A percentile compares a stretch with the other conserved stretches of the same genome.
These are phyloP conservation scores for Eumeta japonica DNA, from an alignment of 1,140 invertebrate species.

Conservation along the genomic window DNA sequence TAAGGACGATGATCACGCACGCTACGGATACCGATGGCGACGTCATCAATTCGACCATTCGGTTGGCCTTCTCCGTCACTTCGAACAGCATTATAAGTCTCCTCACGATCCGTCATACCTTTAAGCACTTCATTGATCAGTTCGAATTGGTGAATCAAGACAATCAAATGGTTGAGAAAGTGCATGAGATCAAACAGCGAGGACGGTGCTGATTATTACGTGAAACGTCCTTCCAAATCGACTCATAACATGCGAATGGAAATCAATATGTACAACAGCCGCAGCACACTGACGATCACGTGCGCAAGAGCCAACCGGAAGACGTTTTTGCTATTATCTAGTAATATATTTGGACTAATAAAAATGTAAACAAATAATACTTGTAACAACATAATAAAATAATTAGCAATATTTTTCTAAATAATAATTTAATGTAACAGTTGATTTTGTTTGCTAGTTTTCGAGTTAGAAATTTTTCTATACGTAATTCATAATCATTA, in stretches of 20 bases:
- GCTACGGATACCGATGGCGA: slow-evolving; percentile 19
- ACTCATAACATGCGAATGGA: slow-evolving; percentile 12
- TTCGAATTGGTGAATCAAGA: slow-evolving; percentile 19
- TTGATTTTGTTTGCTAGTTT: too few relatives aligned
- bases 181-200: slow-evolving; percentile 20
- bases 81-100: slow-evolving; percentile 24
- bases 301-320: slow-evolving; percentile 15
- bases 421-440: too few relatives aligned
- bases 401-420: too few relatives aligned
- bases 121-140: slow-evolving; percentile 23
- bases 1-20: slow-evolving; percentile 20
- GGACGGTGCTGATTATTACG: slow-evolving; percentile 18
- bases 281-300: slow-evolving; percentile 10
- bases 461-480: too few relatives aligned
- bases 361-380: too few relatives aligned
- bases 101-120: slow-evolving; percentile 15
- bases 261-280: slow-evolving; percentile 21
- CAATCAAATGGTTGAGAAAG: slow-evolving; percentile 21
- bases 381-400: too few relatives aligned
- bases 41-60: slow-evolving; percentile 25
- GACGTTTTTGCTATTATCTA: slow-evolving; percentile 9
- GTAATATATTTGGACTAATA: too few relatives aligned
- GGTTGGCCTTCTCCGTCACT: slow-evolving; percentile 14
- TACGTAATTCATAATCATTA: too few relatives aligned
- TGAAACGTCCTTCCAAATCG: slow-evolving; percentile 22